Base-by-base conservation (phyloP, 2,888 invertebrate species). In the Thysanoteuthis rhombus region DNA sequence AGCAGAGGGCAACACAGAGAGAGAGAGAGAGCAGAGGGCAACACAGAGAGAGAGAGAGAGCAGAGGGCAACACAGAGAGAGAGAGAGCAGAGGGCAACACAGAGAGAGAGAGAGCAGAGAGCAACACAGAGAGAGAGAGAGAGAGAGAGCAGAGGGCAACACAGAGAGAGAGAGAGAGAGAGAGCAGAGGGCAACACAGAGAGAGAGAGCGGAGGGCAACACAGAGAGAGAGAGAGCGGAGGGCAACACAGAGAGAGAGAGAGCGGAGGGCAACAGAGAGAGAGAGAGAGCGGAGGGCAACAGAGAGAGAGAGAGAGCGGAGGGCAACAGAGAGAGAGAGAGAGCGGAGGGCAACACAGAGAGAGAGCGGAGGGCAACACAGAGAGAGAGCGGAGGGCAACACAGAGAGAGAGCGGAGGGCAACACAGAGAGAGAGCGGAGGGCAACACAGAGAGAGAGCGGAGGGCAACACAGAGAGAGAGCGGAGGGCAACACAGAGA, bases 121-220 rank as follows among this genome's bases (percentile, higher is more conserved):
- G 25, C 8, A 32, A 6, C 1, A 25, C 4, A 32, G 58, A 25
- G 28, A 58, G 32, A 58, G 4, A 58, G 28, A 32, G 8, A 32
- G 28, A 28, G 25, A 32, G 5, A 25, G 28, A 25, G 28, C 25
- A 0, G 4, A 32, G 6, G 28, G n/a, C n/a, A n/a, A n/a, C n/a
- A 58, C 0, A 32, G 58, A 58, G 28, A 25, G 8, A 25, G 58
- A 32, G 32, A 3, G 4, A 1, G 8, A 58, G 58, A 58, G n/a
- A n/a, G n/a, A 2, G 8, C 1, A 28, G 58, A 6, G 0, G 5
- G 28, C n/a, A n/a, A n/a, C n/a, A n/a, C n/a, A n/a, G n/a, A n/a
- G n/a, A n/a, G n/a, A 3, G 1, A 0, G 8, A 58, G 32, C 25
- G 1, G 3, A n/a, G n/a, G n/a, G 58, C 25, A 0, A 5, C 2